A percentile compares a stretch with the other conserved stretches of the same genome.
These are phyloP conservation scores for Gymnopithys bicolor DNA, from an alignment of 2,797 vertebrate species.

Conservation along the genomic window DNA sequence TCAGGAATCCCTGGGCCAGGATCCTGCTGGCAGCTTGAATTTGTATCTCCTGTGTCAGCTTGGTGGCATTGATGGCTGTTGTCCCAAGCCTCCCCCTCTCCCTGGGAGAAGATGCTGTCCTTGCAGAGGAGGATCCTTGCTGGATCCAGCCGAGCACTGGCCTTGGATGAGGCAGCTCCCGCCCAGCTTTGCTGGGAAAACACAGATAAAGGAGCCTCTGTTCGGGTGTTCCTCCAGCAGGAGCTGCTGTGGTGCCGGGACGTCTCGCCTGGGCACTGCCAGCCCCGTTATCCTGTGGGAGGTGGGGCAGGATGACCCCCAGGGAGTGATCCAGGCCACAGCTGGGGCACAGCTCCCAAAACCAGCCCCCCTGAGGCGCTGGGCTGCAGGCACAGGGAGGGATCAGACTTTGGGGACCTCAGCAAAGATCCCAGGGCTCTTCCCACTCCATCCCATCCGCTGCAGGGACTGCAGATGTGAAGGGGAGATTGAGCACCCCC, in stretches of 20 bases:
- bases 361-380: fast-evolving
- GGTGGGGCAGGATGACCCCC: not conserved
- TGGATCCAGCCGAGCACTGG: fast-evolving
- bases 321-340: not conserved
- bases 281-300: fast-evolving
- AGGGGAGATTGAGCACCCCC: not conserved
- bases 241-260: not conserved
- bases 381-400: not conserved
- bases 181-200: not conserved
- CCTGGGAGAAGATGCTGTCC: not conserved
- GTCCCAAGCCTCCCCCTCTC: not conserved
- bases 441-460: not conserved
- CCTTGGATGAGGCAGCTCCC: not conserved
- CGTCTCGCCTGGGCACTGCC: not conserved
- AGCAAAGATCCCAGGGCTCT: not conserved
- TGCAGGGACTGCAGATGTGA: fast-evolving
- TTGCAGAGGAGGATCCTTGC: not conserved
- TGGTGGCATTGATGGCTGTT: fast-evolving
- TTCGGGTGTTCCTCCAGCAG: not conserved
- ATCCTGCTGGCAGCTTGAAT: not conserved
- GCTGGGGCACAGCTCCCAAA: not conserved
- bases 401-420: not conserved
- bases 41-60: not conserved
- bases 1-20: not conserved
- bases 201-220: not conserved